Evolutionary conservation across 2,797 vertebrate genomes (phyloP), one percentile per base, ranked within the genome.

Genomic region (Takifugu rubripes): DNA sequence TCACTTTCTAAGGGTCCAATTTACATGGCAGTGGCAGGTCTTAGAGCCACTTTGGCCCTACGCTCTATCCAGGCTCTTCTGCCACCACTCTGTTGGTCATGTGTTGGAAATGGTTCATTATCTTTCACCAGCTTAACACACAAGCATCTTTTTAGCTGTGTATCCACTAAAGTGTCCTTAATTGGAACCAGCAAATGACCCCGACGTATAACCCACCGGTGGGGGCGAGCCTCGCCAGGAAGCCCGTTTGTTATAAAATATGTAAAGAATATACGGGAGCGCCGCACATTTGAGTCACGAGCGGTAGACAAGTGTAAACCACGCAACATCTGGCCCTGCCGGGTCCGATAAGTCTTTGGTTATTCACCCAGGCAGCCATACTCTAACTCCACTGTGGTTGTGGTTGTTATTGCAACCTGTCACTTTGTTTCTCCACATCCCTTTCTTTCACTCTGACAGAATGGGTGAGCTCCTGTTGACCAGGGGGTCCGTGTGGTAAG

Each of bases 1-100:
- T 90, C 81, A 81, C 75, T 85, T 82, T 86, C 69, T 69, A 68
- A 86, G 77, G 75, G 79, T 62, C 75, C 80, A 84, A 86, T 87
- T 89, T 84, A 79, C 84, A 86, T 64, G 64, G 75, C 68, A 67
- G 74, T 79, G 83, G 64, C 52, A 86, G 84, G 74, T 80, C 84
- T 78, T 82, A 82, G 85, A 86, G 68, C 67, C 78, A 70, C 60
- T 83, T 68, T 53, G 80, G 64, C 12, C 52, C 57, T 66, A 58
- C 56, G 61, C 75, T 82, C 65, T 51, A 66, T 16, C 31, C 69
- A 68, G 71, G 77, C 63, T 66, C 49, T 65, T 49, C 54, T 68
- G 75, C 73, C 74, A 68, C 67, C 54, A 71, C 66, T 71, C 49
- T 33, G 40, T 47, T 52, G 56, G 65, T 61, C 47, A 59, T 68